phyloP scores from a whole-genome alignment of 2,888 invertebrate species.

The Pardosa pseudoannulata region DNA sequence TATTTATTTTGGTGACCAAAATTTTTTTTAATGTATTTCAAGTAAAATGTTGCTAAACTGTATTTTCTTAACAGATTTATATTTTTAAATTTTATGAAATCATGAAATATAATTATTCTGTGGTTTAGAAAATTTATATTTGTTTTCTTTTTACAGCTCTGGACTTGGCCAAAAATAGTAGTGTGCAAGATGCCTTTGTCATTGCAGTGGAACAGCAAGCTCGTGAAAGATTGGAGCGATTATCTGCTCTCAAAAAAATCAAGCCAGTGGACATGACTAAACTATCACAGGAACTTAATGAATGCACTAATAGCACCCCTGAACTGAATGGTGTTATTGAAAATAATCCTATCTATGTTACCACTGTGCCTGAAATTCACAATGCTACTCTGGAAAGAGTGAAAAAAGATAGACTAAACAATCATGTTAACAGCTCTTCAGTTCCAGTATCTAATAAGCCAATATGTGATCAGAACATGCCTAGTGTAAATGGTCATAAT shows the following conservation, averaged over 20 bases:
- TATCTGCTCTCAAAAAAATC: constrained; percentile 93
- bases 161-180: constrained; percentile 88
- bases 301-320: constrained; percentile 73
- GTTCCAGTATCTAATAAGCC: constrained; percentile 9
- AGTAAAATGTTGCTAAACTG: too few relatives aligned
- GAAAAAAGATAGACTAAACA: constrained; percentile 64
- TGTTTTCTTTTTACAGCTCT: constrained; percentile 85
- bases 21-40: too few relatives aligned
- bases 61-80: too few relatives aligned
- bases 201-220: constrained; percentile 97
- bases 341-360: constrained; percentile 89
- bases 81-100: too few relatives aligned
- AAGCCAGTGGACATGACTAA: constrained; percentile 95
- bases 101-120: too few relatives aligned
- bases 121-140: too few relatives aligned
- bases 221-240: constrained; percentile 91
- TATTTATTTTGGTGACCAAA: too few relatives aligned
- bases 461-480: constrained; percentile 27
- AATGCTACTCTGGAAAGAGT: constrained; percentile 69
- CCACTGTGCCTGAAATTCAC: constrained; percentile 80
- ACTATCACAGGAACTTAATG: constrained; percentile 82
- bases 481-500: constrained; percentile 64
- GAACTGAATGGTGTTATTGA: constrained; percentile 89
- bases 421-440: constrained; percentile 22
- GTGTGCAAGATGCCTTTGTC: constrained; percentile 97